Evolutionary conservation across 2,797 vertebrate species (phyloP), one percentile per base, ranked within the genome.

Genomic region (Leptoclinus maculatus): DNA sequence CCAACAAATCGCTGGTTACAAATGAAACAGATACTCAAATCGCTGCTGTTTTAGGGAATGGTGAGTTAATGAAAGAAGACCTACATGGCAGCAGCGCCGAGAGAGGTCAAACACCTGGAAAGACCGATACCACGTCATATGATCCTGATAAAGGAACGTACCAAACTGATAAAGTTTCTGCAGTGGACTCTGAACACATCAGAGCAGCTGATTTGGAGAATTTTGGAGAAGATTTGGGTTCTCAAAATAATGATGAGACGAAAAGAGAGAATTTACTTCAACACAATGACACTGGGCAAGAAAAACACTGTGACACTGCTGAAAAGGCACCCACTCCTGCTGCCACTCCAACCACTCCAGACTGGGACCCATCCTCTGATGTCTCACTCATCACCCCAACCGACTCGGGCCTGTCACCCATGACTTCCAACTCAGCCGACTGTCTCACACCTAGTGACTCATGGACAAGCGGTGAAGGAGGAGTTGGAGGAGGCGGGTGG

Each of bases 361-460:
- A 93, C 62, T 93, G 93, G 93, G 95, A 95, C 69, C 90, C 89
- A 4, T 94, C 94, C 29, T 89, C 92, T 14, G 95, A 95, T 39
- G 78, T 83, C 27, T 95, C 94, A 9, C 88, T 95, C 7, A 29
- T 92, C 74, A 95, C 95, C 66, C 94, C 95, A 21, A 91, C 94
- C 2, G 96, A 96, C 89, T 96, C 95, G 0, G 92, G 85, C 53
- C 86, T 96, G 57, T 96, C 96, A 70, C 94, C 95, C 34, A 80
- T 95, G 82, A 95, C 95, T 38, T 96, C 94, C 79, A 94, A 91
- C 80, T 96, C 95, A 29, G 80, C 92, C 2, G 95, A 95, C 80
- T 94, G 95, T 79, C 94, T 97, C 83, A 96, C 96, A n/a, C 96
- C 96, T 25, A 95, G 95, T 78, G 96, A 97, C 86, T 94, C 96